Base-by-base conservation (phyloP, 2,888 invertebrate genomes). In the Myathropa florea region DNA sequence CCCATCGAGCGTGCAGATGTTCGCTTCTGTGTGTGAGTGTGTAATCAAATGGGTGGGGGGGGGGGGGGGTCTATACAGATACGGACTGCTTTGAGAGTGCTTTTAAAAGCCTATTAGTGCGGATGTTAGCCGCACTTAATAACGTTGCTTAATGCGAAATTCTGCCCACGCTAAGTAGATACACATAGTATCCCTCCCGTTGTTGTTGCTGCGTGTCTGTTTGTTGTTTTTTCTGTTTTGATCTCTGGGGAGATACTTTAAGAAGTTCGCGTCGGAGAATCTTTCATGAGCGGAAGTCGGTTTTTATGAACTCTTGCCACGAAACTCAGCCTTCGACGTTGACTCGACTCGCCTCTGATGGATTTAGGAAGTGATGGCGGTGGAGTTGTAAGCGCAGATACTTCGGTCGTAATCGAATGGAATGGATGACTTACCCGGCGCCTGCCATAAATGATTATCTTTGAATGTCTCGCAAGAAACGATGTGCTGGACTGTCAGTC, bases 121-220 rank as follows among this genome's bases (percentile, higher is more conserved):
- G 71, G 70, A 78, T 78, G 57, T 53, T 60, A 76, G 76, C 24
- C 23, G 67, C 65, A 75, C 75, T 65, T 59, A 59, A 65, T 59
- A 75, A 46, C 30, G 2, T 60, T 39, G 28, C 67, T 68, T 61
- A 68, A 60, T 53, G 67, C 24, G 67, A 46, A 60, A 60, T 26
- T 76, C 76, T 53, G 24, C 76, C 76, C 53, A 76, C 67, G 26
- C 65, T n/a, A 33, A 65, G 57, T 57, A 28, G 57, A 14, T n/a
- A 39, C 46, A 46, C 46, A 46, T 7, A 18, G 46, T 18, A 12
- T 33, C 33, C 18, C 7, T 7, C 33, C 1, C 33, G 33, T 1
- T 33, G 33, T 33, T 33, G 39, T 46, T 18, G 46, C 18, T 18
- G 6, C 23, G 7, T 26, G 14, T 36, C 10, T 67, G n/a, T 53